Evolutionary conservation across 2,797 vertebrate genomes (phyloP).

Genomic region (Salmo trutta): DNA sequence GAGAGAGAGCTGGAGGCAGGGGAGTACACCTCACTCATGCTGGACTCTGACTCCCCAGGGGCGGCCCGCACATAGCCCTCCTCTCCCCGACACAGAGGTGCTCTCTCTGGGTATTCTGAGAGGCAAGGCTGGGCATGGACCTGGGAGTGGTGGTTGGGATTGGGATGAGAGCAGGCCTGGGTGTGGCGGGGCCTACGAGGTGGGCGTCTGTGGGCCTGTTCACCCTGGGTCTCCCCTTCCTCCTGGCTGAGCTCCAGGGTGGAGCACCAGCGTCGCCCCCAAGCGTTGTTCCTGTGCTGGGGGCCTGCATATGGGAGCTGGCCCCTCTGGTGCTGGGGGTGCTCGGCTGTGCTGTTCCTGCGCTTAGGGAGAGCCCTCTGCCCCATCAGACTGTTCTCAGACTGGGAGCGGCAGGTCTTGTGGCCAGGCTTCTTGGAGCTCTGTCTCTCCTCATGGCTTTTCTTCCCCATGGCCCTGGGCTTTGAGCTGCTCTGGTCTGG

Average conservation of each 20-base stretch:
- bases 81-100: constrained; percentile 67
- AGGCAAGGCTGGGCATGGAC: constrained; percentile 53
- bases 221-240: constrained; percentile 63
- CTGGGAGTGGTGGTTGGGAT: constrained; percentile 29
- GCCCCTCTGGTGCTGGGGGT: constrained; percentile 55
- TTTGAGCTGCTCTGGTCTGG: constrained; percentile 63
- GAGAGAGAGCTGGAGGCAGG: constrained; percentile 83
- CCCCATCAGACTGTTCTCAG: constrained; percentile 82
- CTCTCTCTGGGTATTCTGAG: constrained; percentile 59
- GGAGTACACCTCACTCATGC: constrained; percentile 85
- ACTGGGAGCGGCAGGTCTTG: constrained; percentile 81
- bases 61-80: constrained; percentile 46
- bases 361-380: constrained; percentile 69
- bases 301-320: constrained; percentile 48
- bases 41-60: constrained; percentile 82
- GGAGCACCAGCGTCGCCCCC: constrained; percentile 79
- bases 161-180: constrained; percentile 27
- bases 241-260: constrained; percentile 86
- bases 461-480: constrained; percentile 65
- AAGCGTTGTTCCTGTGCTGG: constrained; percentile 40
- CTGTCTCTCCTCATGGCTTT: constrained; percentile 70
- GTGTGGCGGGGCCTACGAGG: constrained; percentile 48
- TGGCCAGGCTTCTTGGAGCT: constrained; percentile 66
- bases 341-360: constrained; percentile 80
- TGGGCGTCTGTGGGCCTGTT: constrained; percentile 42